These are phyloP conservation scores for Oryzias javanicus DNA, from an alignment of 2,113 vertebrate species.

Conservation along the genomic window DNA sequence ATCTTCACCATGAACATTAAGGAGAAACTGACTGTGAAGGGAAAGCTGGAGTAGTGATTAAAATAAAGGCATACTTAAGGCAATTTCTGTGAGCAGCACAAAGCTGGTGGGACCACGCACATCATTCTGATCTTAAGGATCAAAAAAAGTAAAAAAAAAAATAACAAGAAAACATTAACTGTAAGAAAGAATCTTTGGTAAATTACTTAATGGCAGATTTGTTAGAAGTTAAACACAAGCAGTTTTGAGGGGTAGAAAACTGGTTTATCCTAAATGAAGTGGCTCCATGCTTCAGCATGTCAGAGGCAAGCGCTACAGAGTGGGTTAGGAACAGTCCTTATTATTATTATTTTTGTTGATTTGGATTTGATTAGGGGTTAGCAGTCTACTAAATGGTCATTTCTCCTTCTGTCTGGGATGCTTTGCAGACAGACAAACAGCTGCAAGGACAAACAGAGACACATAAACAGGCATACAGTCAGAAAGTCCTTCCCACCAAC, in stretches of 20 bases:
- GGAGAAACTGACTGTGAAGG: slow-evolving; percentile 28
- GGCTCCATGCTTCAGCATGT: slow-evolving; percentile 78
- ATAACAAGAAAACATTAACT: slow-evolving; percentile 38
- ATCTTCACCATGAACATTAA: slow-evolving; percentile 32
- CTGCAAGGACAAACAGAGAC: slow-evolving; percentile 45
- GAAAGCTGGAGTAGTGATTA: slow-evolving; percentile 34
- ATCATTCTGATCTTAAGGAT: slow-evolving; percentile 10
- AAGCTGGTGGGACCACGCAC: slow-evolving; percentile 4
- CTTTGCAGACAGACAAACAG: slow-evolving; percentile 69
- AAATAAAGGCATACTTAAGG: slow-evolving; percentile 57
- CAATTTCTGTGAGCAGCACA: slow-evolving; percentile 32
- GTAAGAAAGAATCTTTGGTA: slow-evolving; percentile 71
- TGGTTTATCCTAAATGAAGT: slow-evolving; percentile 57
- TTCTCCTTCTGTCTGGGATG: slow-evolving; percentile 64
- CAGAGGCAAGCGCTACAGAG: slow-evolving; percentile 93
- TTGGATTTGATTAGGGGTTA: slow-evolving; percentile 55
- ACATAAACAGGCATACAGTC: slow-evolving; percentile 44
- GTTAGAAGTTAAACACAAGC: slow-evolving; percentile 30
- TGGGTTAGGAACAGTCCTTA: slow-evolving; percentile 76
- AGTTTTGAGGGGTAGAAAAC: slow-evolving; percentile 63
- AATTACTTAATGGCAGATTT: slow-evolving; percentile 33
- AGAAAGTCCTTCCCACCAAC: slow-evolving; percentile 70
- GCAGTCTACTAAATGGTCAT: slow-evolving; percentile 49
- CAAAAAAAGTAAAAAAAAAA: slow-evolving; percentile 24
- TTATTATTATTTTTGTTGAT: slow-evolving; percentile 24